Percentiles rank a stretch among this genome's conserved stretches.
Evolutionary conservation across 2,888 invertebrate genomes (phyloP).

Genomic region (Candidula unifasciata): DNA sequence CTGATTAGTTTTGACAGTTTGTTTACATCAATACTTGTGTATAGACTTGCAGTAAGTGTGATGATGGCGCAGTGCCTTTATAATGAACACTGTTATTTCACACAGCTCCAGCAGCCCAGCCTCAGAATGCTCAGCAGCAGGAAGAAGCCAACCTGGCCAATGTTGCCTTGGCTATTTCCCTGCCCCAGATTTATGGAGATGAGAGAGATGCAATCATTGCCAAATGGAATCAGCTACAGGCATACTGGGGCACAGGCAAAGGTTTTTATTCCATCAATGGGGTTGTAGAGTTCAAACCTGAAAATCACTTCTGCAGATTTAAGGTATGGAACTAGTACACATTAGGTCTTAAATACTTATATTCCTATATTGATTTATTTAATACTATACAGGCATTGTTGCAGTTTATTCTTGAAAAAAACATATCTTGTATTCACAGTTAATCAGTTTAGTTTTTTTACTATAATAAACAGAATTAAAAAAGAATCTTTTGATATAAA

Average conservation of each 20-base stretch:
- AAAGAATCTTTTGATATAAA: too few relatives aligned
- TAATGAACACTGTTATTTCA: background rate
- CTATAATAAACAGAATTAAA: too few relatives aligned
- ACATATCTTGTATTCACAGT: too few relatives aligned
- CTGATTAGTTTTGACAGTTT: background rate
- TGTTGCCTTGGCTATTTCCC: slow-evolving; percentile 76
- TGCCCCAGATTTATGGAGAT: slow-evolving; percentile 88
- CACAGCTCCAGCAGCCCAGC: background rate
- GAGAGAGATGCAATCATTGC: slow-evolving; percentile 95
- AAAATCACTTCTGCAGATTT: slow-evolving; percentile 94
- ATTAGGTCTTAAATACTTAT: too few relatives aligned
- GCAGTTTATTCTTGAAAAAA: too few relatives aligned
- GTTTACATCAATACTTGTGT: background rate
- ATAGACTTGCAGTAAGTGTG: too few relatives aligned
- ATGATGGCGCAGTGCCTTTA: too few relatives aligned
- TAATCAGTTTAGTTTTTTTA: too few relatives aligned
- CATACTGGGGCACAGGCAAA: slow-evolving; percentile 82
- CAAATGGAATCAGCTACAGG: slow-evolving; percentile 95
- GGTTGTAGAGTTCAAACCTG: slow-evolving; percentile 88
- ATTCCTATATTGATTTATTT: too few relatives aligned
- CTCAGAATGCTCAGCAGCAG: slow-evolving; percentile 54
- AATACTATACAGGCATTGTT: too few relatives aligned
- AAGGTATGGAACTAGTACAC: slow-evolving; percentile 80
- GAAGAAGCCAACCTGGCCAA: slow-evolving; percentile 64
- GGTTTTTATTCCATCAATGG: slow-evolving; percentile 82